Percentiles rank a stretch among this genome's conserved stretches.
phyloP scores from a whole-genome alignment of 30 jellyfish, hydroid and myxozoan species.

The Aurelia aurita region DNA sequence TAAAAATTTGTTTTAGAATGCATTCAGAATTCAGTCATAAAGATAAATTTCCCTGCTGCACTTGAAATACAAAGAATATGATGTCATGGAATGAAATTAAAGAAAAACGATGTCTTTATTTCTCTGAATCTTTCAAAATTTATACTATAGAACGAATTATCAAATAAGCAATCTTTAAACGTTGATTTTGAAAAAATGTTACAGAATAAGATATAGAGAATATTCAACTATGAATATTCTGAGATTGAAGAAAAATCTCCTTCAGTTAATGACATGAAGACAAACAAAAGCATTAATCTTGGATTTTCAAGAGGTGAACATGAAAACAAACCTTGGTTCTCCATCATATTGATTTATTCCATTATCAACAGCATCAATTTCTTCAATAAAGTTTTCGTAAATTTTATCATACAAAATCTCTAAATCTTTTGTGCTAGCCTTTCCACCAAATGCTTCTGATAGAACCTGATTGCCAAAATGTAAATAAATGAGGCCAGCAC shows the following conservation, averaged over 20 bases:
- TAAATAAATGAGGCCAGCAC: constrained; percentile 95
- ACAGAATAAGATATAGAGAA: too few relatives aligned
- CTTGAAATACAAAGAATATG: too few relatives aligned
- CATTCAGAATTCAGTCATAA: too few relatives aligned
- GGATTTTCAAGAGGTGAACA: background rate
- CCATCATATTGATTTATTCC: constrained; percentile 95
- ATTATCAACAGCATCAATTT: constrained; percentile 94
- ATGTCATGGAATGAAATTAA: too few relatives aligned
- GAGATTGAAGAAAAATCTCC: too few relatives aligned
- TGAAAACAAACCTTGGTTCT: constrained; percentile 73
- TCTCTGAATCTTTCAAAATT: background rate
- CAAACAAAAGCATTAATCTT: too few relatives aligned
- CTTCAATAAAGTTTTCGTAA: constrained; percentile 90
- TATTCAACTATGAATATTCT: too few relatives aligned
- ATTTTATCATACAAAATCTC: constrained; percentile 66
- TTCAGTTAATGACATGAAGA: too few relatives aligned
- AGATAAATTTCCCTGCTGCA: too few relatives aligned
- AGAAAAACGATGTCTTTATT: too few relatives aligned
- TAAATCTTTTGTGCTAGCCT: constrained; percentile 15
- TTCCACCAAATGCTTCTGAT: constrained; percentile 52
- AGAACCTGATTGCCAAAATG: constrained; percentile 89
- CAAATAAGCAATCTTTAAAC: background rate
- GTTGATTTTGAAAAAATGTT: too few relatives aligned
- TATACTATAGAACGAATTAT: background rate
- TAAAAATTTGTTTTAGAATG: too few relatives aligned